A percentile compares a stretch with the other conserved stretches of the same genome.
These are phyloP conservation scores for Cyaniris semiargus DNA, from an alignment of 2,888 invertebrate species.

Conservation along the genomic window DNA sequence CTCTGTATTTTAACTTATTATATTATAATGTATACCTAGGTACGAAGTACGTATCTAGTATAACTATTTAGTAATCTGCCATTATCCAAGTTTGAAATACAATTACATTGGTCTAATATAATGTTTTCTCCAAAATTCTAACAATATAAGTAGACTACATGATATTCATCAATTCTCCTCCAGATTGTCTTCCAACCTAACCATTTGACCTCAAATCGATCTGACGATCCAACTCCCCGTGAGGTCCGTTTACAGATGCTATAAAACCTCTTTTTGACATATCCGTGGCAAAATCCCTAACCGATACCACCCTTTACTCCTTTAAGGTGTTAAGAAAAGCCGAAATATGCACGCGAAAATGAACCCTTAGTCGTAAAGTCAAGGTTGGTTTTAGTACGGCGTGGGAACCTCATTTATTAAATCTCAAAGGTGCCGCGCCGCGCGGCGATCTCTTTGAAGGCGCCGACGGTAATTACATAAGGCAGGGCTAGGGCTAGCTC, in stretches of 20 bases:
- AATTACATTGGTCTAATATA: too few species aligned
- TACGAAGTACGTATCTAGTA: too few species aligned
- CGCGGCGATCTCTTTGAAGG: conserved; percentile 72
- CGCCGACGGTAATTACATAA: conserved; percentile 73
- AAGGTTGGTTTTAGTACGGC: conserved; percentile 43
- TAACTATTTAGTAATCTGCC: too few species aligned
- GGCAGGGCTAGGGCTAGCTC: conserved; percentile 32
- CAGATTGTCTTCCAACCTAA: conserved; percentile 53
- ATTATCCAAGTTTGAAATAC: too few species aligned
- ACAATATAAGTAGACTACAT: too few species aligned
- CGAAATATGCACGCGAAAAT: conserved; percentile 37
- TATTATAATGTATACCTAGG: too few species aligned
- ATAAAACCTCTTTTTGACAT: conserved; percentile 81
- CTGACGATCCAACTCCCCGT: conserved; percentile 51
- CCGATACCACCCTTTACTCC: conserved; percentile 75
- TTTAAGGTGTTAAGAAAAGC: conserved; percentile 76
- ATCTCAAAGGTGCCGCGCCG: conserved; percentile 73
- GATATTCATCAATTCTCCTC: neutral
- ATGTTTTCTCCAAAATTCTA: too few species aligned
- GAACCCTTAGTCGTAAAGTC: conserved; percentile 23
- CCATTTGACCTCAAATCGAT: conserved; percentile 52
- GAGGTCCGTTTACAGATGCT: conserved; percentile 75
- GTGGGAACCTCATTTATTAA: conserved; percentile 65
- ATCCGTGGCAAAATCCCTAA: conserved; percentile 81
- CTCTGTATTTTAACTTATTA: too few species aligned